Percentiles rank a stretch among this genome's conserved stretches.
Conservation (phyloP, 2,888 invertebrate species). For the Entomobrya multifasciata region DNA sequence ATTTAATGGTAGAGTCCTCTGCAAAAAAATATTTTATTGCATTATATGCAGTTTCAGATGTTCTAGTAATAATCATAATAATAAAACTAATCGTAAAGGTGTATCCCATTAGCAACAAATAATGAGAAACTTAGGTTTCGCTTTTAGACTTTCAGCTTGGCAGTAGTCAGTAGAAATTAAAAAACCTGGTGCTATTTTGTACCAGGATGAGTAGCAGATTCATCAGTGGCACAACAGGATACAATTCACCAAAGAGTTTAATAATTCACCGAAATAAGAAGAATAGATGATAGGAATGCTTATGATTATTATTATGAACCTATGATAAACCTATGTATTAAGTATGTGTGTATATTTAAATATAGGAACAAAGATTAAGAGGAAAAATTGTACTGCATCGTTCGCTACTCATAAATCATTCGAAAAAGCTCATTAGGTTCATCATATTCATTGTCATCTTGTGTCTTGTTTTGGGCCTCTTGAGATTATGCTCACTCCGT, state of each 20-base stretch:
- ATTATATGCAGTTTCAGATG: not conserved
- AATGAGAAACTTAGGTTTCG: not conserved
- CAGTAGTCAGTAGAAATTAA: too few species aligned
- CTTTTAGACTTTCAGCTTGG: not conserved
- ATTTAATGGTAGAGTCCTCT: not conserved
- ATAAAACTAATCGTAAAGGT: slow-evolving; percentile 33
- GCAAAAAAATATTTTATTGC: slow-evolving; percentile 3
- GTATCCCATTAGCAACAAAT: slow-evolving; percentile 50
- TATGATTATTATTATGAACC: too few species aligned
- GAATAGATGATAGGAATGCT: not conserved
- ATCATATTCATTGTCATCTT: slow-evolving; percentile 74
- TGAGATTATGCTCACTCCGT: slow-evolving; percentile 58
- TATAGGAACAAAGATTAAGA: not conserved
- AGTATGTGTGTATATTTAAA: not conserved
- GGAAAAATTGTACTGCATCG: slow-evolving; percentile 39
- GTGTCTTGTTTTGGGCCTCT: slow-evolving; percentile 72
- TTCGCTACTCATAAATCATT: slow-evolving; percentile 72
- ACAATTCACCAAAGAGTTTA: slow-evolving; percentile 13
- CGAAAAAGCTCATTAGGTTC: slow-evolving; percentile 74
- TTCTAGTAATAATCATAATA: slow-evolving; percentile 37
- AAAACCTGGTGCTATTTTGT: too few species aligned
- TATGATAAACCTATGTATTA: not conserved
- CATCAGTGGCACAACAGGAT: too few species aligned
- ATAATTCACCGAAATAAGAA: not conserved
- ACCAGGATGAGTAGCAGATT: not conserved